These are phyloP conservation scores for Lytechinus pictus DNA, from an alignment of 35 echinoderm and acorn worm genomes.

Conservation along the genomic window DNA sequence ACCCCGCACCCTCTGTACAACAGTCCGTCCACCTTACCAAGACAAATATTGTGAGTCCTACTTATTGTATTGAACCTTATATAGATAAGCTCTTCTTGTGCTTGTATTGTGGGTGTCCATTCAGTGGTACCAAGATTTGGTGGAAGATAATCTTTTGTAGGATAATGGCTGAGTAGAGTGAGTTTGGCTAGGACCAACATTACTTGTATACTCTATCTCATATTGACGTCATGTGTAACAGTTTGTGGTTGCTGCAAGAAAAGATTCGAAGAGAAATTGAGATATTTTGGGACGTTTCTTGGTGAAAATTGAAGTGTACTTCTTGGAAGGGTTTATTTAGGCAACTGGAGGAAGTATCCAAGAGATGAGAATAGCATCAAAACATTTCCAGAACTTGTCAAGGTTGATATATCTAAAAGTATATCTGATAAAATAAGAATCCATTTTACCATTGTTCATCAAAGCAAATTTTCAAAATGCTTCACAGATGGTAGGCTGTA, in stretches of 20 bases:
- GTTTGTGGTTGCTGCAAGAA: not conserved
- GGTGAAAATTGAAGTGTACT: not conserved
- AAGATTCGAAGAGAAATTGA: not conserved
- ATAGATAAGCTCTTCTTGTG: conserved; percentile 2
- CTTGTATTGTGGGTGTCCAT: not conserved
- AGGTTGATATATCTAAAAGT: not conserved
- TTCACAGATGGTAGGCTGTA: no score
- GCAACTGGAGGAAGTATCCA: not conserved
- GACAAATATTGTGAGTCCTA: conserved; percentile 12
- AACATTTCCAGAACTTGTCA: not conserved
- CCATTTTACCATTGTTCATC: no score
- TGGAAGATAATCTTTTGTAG: conserved; percentile 10
- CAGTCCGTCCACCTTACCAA: not conserved
- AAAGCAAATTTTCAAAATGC: no score
- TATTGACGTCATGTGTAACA: not conserved
- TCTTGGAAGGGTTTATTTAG: not conserved
- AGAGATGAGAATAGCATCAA: not conserved
- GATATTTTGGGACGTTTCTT: conserved; percentile 3
- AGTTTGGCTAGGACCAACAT: not conserved
- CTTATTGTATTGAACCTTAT: not conserved
- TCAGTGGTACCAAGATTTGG: not conserved
- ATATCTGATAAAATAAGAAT: not conserved
- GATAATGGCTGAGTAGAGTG: not conserved
- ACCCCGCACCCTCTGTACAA: not conserved
- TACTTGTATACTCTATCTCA: not conserved